These are phyloP conservation scores for Cetoscarus ocellatus DNA, from an alignment of 2,797 vertebrate genomes.

Conservation along the genomic window DNA sequence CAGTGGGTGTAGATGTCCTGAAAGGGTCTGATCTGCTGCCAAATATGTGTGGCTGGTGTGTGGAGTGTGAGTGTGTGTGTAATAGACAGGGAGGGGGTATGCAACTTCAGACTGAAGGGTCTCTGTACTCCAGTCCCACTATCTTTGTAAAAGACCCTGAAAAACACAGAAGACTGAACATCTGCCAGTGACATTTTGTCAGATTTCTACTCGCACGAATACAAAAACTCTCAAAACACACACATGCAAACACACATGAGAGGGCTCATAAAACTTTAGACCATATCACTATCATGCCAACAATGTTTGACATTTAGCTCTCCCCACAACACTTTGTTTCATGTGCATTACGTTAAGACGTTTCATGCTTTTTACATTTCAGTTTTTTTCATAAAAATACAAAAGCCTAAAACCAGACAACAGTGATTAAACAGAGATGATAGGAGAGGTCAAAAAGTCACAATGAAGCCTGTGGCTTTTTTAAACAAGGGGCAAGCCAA, in stretches of 20 bases:
- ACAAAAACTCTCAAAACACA: not conserved
- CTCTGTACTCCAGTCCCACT: slow-evolving; percentile 24
- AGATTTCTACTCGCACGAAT: not conserved
- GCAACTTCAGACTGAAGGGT: slow-evolving; percentile 6
- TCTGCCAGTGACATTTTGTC: slow-evolving; percentile 28
- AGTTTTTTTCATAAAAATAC: no score
- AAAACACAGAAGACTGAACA: slow-evolving; percentile 14
- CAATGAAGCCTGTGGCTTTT: not conserved
- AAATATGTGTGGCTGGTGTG: slow-evolving; percentile 1
- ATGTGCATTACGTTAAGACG: no score
- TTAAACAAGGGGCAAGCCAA: not conserved
- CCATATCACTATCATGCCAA: not conserved
- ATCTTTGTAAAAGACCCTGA: not conserved
- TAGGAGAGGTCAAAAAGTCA: not conserved
- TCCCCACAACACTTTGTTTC: no score
- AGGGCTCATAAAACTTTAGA: not conserved
- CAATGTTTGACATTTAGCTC: not conserved
- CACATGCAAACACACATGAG: not conserved
- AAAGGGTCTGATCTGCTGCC: slow-evolving; percentile 3
- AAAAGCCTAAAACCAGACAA: not conserved
- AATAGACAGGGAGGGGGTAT: not conserved
- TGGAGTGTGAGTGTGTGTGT: not conserved
- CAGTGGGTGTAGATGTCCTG: slow-evolving; percentile 5
- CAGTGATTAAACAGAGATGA: not conserved
- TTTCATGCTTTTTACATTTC: no score